Conservation (phyloP, 1,140 invertebrate genomes). For the Drosophila nasuta region DNA sequence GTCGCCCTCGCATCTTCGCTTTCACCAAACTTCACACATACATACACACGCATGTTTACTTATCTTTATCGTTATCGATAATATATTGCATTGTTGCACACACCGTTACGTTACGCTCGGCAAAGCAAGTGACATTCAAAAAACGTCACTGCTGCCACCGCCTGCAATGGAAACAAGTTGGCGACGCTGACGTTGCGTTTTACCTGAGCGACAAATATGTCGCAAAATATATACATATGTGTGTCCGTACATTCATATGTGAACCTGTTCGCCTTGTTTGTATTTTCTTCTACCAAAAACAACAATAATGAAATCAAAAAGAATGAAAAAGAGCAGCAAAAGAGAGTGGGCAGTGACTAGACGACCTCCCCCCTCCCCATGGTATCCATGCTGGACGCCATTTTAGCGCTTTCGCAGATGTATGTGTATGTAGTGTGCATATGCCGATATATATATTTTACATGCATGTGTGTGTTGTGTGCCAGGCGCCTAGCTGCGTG, state of each 20-base stretch:
- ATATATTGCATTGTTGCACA: constrained; percentile 20
- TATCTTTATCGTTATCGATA: constrained; percentile 53
- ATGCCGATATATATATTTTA: constrained; percentile 15
- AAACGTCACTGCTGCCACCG: constrained; percentile 31
- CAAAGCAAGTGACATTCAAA: constrained; percentile 77
- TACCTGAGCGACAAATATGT: constrained; percentile 56
- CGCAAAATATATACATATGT: constrained; percentile 45
- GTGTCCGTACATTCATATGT: constrained; percentile 9
- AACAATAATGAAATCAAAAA: constrained; percentile 40
- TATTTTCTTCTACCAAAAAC: constrained; percentile 48
- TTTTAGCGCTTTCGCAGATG: constrained; percentile 34
- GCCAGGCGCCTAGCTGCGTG: constrained; percentile 24
- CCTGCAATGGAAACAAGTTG: constrained; percentile 47
- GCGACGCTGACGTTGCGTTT: constrained; percentile 45
- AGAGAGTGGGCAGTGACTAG: constrained; percentile 57
- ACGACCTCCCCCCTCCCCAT: constrained; percentile 33
- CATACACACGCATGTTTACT: background rate
- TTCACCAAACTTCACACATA: constrained; percentile 42
- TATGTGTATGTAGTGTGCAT: constrained; percentile 4
- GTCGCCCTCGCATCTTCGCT: constrained; percentile 21
- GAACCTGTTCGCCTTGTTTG: constrained; percentile 79
- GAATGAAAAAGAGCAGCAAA: constrained; percentile 42
- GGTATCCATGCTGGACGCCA: constrained; percentile 57
- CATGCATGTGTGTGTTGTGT: constrained; percentile 22
- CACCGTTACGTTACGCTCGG: constrained; percentile 49